Percentiles rank a stretch among this genome's conserved stretches.
Conservation (phyloP, 2,888 invertebrate species). For the Leptinotarsa peninsularis region DNA sequence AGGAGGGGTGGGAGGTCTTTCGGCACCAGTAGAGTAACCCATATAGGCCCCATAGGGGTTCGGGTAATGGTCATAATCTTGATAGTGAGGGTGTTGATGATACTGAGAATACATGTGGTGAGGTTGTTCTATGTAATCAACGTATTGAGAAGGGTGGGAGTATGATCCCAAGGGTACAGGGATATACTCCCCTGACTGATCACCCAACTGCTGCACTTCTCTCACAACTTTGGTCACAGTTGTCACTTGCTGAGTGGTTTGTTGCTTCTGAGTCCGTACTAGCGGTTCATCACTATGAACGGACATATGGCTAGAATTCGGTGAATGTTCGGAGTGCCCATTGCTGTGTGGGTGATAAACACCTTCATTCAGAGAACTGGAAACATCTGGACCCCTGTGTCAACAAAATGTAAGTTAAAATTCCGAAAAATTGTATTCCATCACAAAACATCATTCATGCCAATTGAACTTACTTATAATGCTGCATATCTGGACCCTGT, state of each 20-base stretch:
- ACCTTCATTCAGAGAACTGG: conserved; percentile 59
- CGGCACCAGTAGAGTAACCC: conserved; percentile 66
- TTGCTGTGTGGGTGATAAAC: conserved; percentile 70
- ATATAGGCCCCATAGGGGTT: conserved; percentile 68
- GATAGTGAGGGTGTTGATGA: conserved; percentile 69
- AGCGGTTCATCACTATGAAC: conserved; percentile 69
- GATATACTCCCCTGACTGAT: conserved; percentile 70
- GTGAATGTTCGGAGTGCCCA: conserved; percentile 75
- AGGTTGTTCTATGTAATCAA: conserved; percentile 67
- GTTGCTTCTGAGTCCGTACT: conserved; percentile 76
- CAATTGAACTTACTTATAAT: conserved; percentile 71
- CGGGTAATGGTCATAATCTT: conserved; percentile 72
- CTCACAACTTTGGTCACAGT: conserved; percentile 77
- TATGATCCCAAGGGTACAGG: conserved; percentile 67
- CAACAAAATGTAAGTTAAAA: conserved; percentile 18
- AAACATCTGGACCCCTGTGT: conserved; percentile 58
- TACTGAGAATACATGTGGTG: conserved; percentile 68
- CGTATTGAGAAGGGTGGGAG: conserved; percentile 66
- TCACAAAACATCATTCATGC: conserved; percentile 46
- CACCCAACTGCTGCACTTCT: conserved; percentile 72
- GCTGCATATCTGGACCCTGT: conserved; percentile 74
- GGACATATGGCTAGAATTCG: conserved; percentile 70
- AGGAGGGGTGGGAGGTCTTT: conserved; percentile 67
- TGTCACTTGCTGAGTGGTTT: conserved; percentile 78
- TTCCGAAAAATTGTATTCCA: background rate